These are phyloP conservation scores for Dryobates pubescens DNA, from an alignment of 2,797 vertebrate species.

Conservation along the genomic window DNA sequence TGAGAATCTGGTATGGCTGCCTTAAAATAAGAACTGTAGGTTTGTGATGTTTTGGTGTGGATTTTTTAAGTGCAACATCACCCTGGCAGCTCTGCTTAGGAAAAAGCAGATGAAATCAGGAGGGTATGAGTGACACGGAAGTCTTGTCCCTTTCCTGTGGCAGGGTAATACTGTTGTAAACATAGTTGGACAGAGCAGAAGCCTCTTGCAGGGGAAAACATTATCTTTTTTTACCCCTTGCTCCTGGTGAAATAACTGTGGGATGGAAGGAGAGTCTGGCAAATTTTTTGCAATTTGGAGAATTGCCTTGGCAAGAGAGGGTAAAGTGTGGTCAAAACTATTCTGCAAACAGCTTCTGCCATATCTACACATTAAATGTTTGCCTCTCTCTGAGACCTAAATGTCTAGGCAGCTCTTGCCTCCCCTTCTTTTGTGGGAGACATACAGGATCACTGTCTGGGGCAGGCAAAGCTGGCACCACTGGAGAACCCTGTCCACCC, in stretches of 20 bases:
- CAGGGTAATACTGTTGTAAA: not conserved
- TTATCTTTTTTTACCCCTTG: not conserved
- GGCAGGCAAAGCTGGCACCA: not conserved
- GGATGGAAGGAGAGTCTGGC: not conserved
- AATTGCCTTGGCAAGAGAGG: not conserved
- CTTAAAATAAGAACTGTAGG: not conserved
- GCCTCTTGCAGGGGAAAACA: not conserved
- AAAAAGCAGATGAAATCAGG: not conserved
- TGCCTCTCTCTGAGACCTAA: not conserved
- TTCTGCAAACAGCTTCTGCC: not conserved
- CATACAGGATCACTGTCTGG: not conserved
- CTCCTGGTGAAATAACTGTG: not conserved
- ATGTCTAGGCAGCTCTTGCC: not conserved
- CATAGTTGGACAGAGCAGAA: not conserved
- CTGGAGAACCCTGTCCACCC: not conserved
- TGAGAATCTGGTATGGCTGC: not conserved
- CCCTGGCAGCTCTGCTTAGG: not conserved
- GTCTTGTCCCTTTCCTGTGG: rapidly evolving
- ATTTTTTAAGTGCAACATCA: not conserved
- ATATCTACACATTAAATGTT: not conserved
- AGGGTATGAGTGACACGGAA: not conserved
- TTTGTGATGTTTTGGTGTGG: not conserved
- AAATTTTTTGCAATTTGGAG: not conserved
- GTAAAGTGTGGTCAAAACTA: not conserved
- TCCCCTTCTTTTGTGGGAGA: not conserved